Conservation (phyloP, 2,113 vertebrate species). For the Arothron firmamentum region DNA sequence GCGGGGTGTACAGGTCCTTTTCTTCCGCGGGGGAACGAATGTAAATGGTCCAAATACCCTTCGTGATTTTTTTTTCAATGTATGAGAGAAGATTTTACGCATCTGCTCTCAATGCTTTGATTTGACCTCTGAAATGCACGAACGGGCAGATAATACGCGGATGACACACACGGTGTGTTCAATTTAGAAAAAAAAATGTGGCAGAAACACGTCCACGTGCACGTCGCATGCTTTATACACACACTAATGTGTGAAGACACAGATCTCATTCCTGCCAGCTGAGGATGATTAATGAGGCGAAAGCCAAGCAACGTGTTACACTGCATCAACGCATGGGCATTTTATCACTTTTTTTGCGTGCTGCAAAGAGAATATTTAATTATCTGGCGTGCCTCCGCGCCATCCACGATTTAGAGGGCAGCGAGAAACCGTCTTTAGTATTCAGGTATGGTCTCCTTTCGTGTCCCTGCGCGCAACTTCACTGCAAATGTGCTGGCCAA, state of each 20-base stretch:
- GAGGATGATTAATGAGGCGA: constrained; percentile 64
- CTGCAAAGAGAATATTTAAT: background rate
- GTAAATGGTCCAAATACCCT: no score
- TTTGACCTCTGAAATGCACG: constrained; percentile 67
- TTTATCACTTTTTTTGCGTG: constrained; percentile 18
- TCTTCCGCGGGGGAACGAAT: no score
- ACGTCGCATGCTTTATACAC: constrained; percentile 42
- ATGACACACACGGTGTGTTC: constrained; percentile 10
- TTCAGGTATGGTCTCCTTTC: constrained; percentile 56
- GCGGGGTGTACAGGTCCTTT: no score
- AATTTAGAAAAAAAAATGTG: background rate
- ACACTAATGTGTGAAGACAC: no score
- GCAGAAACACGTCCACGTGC: background rate
- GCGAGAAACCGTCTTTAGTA: constrained; percentile 35
- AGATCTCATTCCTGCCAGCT: constrained; percentile 36
- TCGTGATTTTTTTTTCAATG: no score
- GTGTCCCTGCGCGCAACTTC: constrained; percentile 22
- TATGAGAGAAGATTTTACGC: background rate
- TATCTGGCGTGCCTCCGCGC: background rate
- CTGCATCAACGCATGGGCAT: constrained; percentile 40
- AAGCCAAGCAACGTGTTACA: constrained; percentile 58
- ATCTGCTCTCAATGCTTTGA: constrained; percentile 48
- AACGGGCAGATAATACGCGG: constrained; percentile 22
- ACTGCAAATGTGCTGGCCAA: constrained; percentile 48
- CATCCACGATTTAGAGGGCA: background rate